phyloP scores from a whole-genome alignment of 2,797 vertebrate species.

The Crenuchus spilurus region DNA sequence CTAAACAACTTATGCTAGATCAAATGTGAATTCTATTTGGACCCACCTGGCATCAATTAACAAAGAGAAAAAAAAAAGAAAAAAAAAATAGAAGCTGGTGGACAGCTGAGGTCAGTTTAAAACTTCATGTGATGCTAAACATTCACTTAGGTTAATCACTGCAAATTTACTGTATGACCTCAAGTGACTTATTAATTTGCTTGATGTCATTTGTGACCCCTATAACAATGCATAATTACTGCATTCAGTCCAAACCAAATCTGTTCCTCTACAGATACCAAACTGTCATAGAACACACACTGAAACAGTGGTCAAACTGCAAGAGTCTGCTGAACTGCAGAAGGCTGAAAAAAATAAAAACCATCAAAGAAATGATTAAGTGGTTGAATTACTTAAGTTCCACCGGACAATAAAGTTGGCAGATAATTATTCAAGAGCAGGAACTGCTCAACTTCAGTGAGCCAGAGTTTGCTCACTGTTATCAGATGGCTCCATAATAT shows the following conservation, averaged over 20 bases:
- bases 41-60: too few species aligned
- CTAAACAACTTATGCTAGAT: too few species aligned
- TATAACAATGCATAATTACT: too few species aligned
- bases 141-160: too few species aligned
- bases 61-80: too few species aligned
- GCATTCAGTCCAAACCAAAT: slow-evolving; percentile 25
- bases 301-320: slow-evolving; percentile 32
- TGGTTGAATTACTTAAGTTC: slow-evolving; percentile 16
- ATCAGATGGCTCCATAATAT: slow-evolving; percentile 13
- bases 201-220: slow-evolving; percentile 41
- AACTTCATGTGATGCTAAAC: too few species aligned
- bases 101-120: too few species aligned
- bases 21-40: too few species aligned
- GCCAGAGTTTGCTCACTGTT: slow-evolving; percentile 28
- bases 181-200: too few species aligned
- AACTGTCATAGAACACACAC: slow-evolving; percentile 31
- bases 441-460: slow-evolving; percentile 15
- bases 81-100: too few species aligned
- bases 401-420: slow-evolving; percentile 15
- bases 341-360: slow-evolving; percentile 36
- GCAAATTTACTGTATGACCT: too few species aligned
- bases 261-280: slow-evolving; percentile 13
- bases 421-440: slow-evolving; percentile 42
- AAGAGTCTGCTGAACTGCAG: neutral
- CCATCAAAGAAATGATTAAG: slow-evolving; percentile 31